A percentile compares a stretch with the other conserved stretches of the same genome.
Conservation (phyloP, 2,888 invertebrate genomes). For the Apotomis turbidana region DNA sequence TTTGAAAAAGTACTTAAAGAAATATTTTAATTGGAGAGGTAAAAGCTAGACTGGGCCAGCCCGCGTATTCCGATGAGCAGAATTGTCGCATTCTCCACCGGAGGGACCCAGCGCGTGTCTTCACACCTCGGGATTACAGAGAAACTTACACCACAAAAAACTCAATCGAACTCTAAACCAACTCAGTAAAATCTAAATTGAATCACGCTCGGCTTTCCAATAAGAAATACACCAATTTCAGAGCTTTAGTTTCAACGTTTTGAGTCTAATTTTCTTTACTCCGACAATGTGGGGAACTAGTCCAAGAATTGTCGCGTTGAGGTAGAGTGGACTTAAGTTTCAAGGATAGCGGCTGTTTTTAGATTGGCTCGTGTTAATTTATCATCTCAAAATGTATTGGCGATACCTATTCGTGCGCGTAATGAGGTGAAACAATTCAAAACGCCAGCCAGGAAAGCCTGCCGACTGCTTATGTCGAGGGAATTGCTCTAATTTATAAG, state of each 20-base stretch:
- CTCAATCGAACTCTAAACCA: constrained; percentile 47
- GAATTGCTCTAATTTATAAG: constrained; percentile 46
- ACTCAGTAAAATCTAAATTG: constrained; percentile 48
- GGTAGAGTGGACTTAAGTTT: constrained; percentile 45
- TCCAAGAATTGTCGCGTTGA: constrained; percentile 22
- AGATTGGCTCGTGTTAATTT: constrained; percentile 11
- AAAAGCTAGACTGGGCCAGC: constrained; percentile 69
- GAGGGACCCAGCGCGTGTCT: constrained; percentile 63
- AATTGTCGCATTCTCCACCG: constrained; percentile 73
- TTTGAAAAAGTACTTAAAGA: constrained; percentile 44
- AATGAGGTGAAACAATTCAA: constrained; percentile 79
- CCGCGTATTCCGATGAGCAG: constrained; percentile 72
- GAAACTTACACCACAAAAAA: constrained; percentile 37
- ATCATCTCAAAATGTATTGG: constrained; percentile 47
- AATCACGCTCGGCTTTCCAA: constrained; percentile 45
- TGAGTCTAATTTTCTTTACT: constrained; percentile 74
- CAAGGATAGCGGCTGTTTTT: constrained; percentile 46
- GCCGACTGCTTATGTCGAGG: constrained; percentile 55
- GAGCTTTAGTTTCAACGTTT: constrained; percentile 68
- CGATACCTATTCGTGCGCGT: constrained; percentile 67
- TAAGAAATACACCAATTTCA: constrained; percentile 69
- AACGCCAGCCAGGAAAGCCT: constrained; percentile 60
- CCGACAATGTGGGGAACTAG: constrained; percentile 37
- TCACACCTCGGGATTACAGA: constrained; percentile 63
- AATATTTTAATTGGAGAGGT: constrained; percentile 75